Percentiles rank a stretch among this genome's conserved stretches.
phyloP scores from a whole-genome alignment of 2,888 invertebrate genomes.

The Oxyteleia sp. region DNA sequence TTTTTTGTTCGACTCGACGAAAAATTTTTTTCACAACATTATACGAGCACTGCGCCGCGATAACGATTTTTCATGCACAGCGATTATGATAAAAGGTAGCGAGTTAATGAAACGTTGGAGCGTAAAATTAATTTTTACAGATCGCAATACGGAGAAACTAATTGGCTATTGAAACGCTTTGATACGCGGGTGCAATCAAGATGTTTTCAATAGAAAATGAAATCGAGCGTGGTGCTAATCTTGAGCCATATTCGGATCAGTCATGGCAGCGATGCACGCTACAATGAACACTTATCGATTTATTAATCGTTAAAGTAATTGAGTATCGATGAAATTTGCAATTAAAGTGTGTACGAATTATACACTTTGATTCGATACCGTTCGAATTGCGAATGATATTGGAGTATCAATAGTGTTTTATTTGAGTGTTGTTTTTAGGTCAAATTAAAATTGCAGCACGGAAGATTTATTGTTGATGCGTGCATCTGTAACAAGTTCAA shows the following conservation, averaged over 20 bases:
- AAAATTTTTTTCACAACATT: too few relatives aligned
- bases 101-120: too few relatives aligned
- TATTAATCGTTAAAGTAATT: constrained; percentile 77
- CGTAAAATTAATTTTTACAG: too few relatives aligned
- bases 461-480: too few relatives aligned
- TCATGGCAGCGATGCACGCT: constrained; percentile 60
- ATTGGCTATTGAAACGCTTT: constrained; percentile 47
- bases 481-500: too few relatives aligned
- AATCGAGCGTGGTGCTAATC: constrained; percentile 72
- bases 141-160: too few relatives aligned
- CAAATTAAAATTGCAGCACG: too few relatives aligned
- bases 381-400: constrained; percentile 59
- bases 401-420: not conserved
- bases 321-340: constrained; percentile 77
- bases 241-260: constrained; percentile 46
- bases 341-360: constrained; percentile 80
- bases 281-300: constrained; percentile 80
- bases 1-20: too few relatives aligned
- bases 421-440: not conserved
- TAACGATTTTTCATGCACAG: too few relatives aligned
- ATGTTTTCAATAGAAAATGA: constrained; percentile 69
- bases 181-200: constrained; percentile 66
- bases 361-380: constrained; percentile 77
- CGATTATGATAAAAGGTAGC: too few relatives aligned
- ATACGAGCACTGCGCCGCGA: too few relatives aligned